Evolutionary conservation across 2,797 vertebrate species (phyloP).

Genomic region (Anguilla obscura): DNA sequence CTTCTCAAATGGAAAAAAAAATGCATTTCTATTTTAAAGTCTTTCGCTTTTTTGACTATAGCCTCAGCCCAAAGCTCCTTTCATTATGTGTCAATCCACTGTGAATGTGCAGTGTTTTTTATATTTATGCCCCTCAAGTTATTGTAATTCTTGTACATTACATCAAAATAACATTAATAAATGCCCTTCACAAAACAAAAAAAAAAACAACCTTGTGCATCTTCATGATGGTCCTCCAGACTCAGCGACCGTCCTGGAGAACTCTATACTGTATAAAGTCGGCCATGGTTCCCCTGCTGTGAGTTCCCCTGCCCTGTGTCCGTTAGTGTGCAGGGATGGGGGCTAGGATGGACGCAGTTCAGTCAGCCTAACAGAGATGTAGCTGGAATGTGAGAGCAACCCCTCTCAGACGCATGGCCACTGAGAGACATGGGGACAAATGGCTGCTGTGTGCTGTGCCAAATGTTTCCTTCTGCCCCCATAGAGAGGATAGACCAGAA

Average conservation of each 20-base stretch:
- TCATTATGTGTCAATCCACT: neutral
- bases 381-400: neutral
- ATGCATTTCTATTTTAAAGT: neutral
- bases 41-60: neutral
- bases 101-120: neutral
- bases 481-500: neutral
- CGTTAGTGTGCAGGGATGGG: neutral
- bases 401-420: neutral
- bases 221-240: neutral
- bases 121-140: neutral
- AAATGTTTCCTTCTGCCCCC: neutral
- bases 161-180: neutral
- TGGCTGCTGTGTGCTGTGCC: neutral
- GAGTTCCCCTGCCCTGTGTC: neutral
- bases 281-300: neutral
- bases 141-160: neutral
- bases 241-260: no score
- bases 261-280: neutral
- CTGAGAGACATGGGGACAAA: neutral
- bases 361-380: neutral
- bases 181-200: neutral
- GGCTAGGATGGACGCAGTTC: neutral
- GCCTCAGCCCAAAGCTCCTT: neutral
- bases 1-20: neutral
- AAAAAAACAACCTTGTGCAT: neutral